A percentile compares a stretch with the other conserved stretches of the same genome.
Conservation (phyloP, 2,113 vertebrate genomes). For the Trogon melanurus region DNA sequence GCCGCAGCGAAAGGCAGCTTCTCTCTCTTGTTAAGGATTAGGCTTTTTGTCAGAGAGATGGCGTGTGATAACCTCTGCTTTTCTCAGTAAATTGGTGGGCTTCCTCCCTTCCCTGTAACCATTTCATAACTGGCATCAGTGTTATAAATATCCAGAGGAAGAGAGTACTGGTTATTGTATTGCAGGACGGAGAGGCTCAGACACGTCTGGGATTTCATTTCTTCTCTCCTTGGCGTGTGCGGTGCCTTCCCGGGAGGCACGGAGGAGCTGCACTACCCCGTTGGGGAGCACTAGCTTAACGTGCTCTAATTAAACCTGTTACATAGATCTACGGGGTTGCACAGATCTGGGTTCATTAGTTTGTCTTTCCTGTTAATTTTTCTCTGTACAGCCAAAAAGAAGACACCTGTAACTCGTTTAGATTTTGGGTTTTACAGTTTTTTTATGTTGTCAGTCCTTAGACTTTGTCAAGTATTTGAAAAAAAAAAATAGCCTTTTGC, state of each 20-base stretch:
- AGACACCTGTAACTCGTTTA: neutral
- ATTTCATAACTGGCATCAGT: too few species aligned
- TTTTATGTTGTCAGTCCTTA: neutral
- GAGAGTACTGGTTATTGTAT: neutral
- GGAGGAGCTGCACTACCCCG: rapidly evolving
- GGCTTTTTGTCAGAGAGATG: neutral
- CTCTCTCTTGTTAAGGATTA: neutral
- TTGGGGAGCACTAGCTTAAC: neutral
- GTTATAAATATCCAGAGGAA: neutral
- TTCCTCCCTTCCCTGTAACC: neutral
- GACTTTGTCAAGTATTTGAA: neutral
- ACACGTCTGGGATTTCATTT: neutral
- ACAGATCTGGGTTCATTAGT: neutral
- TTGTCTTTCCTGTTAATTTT: neutral
- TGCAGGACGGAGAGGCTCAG: rapidly evolving
- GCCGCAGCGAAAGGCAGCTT: neutral
- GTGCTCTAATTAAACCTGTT: neutral
- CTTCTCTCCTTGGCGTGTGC: neutral
- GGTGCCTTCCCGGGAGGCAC: neutral
- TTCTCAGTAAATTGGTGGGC: neutral
- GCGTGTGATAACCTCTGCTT: neutral
- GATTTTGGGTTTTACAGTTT: neutral
- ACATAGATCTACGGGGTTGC: neutral
- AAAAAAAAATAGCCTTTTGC: neutral
- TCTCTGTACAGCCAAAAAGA: neutral